Evolutionary conservation across 2,797 vertebrate genomes (phyloP).

Genomic region (Lepilemur septentrionalis): DNA sequence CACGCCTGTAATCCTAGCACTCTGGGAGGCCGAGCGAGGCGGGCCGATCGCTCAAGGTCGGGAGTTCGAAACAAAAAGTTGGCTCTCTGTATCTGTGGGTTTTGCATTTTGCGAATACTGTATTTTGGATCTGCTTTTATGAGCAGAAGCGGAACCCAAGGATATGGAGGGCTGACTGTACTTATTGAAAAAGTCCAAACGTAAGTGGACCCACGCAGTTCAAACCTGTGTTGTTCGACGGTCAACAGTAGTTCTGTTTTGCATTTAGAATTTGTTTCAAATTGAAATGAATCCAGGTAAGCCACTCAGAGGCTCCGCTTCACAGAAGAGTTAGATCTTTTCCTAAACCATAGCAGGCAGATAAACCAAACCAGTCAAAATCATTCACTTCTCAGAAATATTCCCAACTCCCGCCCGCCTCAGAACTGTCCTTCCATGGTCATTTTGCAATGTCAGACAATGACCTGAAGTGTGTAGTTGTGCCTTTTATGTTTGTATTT

Average conservation of each 20-base stretch:
- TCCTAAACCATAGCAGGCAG: not conserved
- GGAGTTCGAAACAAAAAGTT: no score
- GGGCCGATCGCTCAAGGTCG: no score
- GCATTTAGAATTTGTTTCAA: not conserved
- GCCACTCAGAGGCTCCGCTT: not conserved
- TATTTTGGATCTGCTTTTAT: not conserved
- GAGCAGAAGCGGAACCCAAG: rapidly evolving
- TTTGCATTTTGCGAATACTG: not conserved
- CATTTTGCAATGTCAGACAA: not conserved
- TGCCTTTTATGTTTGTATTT: constrained; percentile 40
- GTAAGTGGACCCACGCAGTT: not conserved
- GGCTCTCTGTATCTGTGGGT: not conserved
- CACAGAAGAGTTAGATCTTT: not conserved
- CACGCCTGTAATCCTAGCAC: no score
- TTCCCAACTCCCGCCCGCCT: not conserved
- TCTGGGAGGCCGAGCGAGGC: no score
- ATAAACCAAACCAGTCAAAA: not conserved
- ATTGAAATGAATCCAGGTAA: not conserved
- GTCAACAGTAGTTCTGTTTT: not conserved
- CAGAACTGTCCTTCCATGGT: not conserved
- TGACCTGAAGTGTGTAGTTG: not conserved
- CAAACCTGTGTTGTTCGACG: not conserved
- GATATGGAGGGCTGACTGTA: not conserved
- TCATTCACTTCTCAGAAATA: not conserved
- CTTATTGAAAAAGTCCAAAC: not conserved